Percentiles rank a stretch among this genome's conserved stretches.
phyloP scores from a whole-genome alignment of 2,888 invertebrate species.

The Melangyna quadrimaculata region DNA sequence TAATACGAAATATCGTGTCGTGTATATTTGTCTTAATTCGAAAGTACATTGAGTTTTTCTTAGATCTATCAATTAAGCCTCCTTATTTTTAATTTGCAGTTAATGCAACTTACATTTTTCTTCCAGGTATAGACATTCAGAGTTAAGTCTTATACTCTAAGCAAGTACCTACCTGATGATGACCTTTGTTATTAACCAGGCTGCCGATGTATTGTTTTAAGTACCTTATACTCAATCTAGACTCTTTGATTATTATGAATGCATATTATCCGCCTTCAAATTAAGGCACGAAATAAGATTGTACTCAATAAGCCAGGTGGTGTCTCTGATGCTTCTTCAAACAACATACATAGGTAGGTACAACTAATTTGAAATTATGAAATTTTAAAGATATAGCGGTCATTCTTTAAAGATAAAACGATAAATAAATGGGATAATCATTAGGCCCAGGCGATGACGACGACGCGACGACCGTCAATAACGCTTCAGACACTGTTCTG shows the following conservation, averaged over 20 bases:
- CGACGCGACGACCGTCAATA: background rate
- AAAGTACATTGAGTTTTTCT: too few relatives aligned
- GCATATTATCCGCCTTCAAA: background rate
- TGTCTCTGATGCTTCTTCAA: background rate
- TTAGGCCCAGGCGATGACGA: constrained; percentile 14
- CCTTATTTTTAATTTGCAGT: too few relatives aligned
- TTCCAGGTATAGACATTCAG: too few relatives aligned
- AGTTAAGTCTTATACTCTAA: too few relatives aligned
- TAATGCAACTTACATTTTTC: too few relatives aligned
- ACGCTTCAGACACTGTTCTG: background rate
- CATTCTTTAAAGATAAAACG: constrained; percentile 7
- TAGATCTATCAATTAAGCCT: too few relatives aligned
- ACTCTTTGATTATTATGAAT: background rate
- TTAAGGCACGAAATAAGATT: background rate
- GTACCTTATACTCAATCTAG: background rate
- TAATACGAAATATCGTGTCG: too few relatives aligned
- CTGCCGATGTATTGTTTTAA: background rate
- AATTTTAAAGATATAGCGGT: constrained; percentile 12
- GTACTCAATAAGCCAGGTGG: background rate
- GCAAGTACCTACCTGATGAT: too few relatives aligned
- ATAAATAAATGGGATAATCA: constrained; percentile 26
- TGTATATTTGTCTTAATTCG: too few relatives aligned
- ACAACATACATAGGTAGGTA: background rate
- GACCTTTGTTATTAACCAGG: too few relatives aligned
- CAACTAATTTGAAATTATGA: constrained; percentile 4